Percentiles rank a stretch among this genome's conserved stretches.
Conservation (phyloP, 2,113 vertebrate genomes). For the Gulo gulo region DNA sequence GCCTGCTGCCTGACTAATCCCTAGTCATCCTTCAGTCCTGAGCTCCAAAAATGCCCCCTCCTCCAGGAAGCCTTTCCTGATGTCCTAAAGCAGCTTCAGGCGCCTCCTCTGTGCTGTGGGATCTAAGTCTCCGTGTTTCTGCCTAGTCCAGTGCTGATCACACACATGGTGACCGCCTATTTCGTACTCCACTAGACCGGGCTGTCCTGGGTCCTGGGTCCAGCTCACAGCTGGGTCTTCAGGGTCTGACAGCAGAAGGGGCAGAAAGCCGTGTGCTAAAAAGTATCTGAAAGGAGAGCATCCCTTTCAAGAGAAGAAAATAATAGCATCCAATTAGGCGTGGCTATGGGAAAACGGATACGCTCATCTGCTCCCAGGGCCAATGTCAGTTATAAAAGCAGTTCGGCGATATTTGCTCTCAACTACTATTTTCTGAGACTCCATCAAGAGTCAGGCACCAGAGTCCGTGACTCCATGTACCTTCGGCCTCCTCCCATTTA, state of each 20-base stretch:
- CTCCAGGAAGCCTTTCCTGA: conserved; percentile 10
- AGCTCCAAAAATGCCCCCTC: background rate
- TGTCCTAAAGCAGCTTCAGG: background rate
- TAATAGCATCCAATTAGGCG: background rate
- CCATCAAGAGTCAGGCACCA: background rate
- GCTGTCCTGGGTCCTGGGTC: background rate
- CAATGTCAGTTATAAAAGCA: background rate
- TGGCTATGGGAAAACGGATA: background rate
- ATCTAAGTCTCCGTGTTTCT: background rate
- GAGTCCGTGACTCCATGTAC: background rate
- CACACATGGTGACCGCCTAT: background rate
- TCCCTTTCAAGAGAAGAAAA: background rate
- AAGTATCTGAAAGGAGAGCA: background rate
- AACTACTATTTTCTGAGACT: background rate
- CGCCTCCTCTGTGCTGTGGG: background rate
- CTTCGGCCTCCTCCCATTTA: background rate
- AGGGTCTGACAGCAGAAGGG: background rate
- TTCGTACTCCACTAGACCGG: background rate
- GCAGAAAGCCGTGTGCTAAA: background rate
- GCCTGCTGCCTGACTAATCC: background rate
- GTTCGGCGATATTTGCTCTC: background rate
- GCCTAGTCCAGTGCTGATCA: background rate
- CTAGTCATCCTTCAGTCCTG: background rate
- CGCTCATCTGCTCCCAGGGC: background rate
- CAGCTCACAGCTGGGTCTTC: background rate